Evolutionary conservation across 2,797 vertebrate genomes (phyloP), one percentile per base, ranked within the genome.

Genomic region (Eremophila alpestris): DNA sequence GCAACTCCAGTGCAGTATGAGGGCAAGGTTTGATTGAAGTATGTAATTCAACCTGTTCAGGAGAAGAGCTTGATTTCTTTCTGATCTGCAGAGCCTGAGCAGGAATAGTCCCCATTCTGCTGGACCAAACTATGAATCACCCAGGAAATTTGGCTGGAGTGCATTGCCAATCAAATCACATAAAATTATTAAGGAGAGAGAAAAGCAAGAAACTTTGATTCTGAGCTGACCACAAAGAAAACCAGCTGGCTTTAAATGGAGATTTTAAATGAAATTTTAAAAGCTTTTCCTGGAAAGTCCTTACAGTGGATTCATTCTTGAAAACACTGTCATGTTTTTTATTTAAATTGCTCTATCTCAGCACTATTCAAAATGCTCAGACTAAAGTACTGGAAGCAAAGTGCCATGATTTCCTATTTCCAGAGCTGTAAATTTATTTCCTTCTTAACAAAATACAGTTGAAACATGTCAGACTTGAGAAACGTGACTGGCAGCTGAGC

Each of bases 221-320:
- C 94, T 96, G 89, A 96, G 80, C 83, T 92, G 95, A 93, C 86
- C 71, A 74, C 79, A 93, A 96, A 93, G 73, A 94, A 96, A 96
- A 89, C 30, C 77, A 79, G 29, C 73, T 81, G 65, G 36, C 54
- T 92, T 96, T 92, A 88, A 92, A 91, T 87, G 24, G 77, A 92
- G 71, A 52, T 60, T 94, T 91, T 95, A 15, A 90, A 96, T 91
- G 70, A 96, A 87, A 89, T 96, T 95, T 96, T 95, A 87, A 86
- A 83, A 81, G 52, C 59, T 70, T 56, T 78, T 76, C 17, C 82
- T 55, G 91, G 87, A 92, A 95, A 93, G 67, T 87, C 30, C 13
- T 78, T 68, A 21, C 0, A 2, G 59, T 83, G 84, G 7, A 23
- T 91, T 94, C 43, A 5, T 43, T 84, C 77, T 86, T 89, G 46